Percentiles rank a stretch among this genome's conserved stretches.
Evolutionary conservation across 1,140 invertebrate genomes (phyloP).

Genomic region (Drosophila micromelanica): DNA sequence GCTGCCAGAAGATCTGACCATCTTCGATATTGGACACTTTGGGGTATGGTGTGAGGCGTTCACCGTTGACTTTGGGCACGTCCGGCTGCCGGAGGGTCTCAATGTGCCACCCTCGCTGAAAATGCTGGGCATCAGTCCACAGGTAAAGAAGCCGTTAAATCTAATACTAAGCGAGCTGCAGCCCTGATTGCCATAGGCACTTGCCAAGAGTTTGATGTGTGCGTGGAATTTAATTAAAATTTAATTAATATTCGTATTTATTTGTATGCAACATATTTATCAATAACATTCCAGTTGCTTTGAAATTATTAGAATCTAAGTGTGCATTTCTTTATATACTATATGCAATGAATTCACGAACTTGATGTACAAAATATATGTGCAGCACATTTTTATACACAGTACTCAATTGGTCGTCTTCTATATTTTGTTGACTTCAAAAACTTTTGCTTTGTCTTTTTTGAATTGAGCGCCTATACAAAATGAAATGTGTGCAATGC

Average conservation of each 20-base stretch:
- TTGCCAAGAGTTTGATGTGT: slow-evolving; percentile 37
- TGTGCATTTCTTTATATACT: slow-evolving; percentile 47
- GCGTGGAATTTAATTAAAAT: slow-evolving; percentile 40
- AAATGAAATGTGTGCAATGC: slow-evolving; percentile 75
- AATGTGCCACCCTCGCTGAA: slow-evolving; percentile 95
- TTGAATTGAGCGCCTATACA: slow-evolving; percentile 60
- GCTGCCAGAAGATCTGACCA: slow-evolving; percentile 91
- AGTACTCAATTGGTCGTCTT: slow-evolving; percentile 54
- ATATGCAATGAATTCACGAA: slow-evolving; percentile 36
- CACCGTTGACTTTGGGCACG: slow-evolving; percentile 95
- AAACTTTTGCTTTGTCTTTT: slow-evolving; percentile 64
- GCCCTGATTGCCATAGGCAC: slow-evolving; percentile 48
- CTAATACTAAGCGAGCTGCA: slow-evolving; percentile 76
- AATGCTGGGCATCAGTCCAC: slow-evolving; percentile 96
- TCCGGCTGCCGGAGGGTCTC: slow-evolving; percentile 89
- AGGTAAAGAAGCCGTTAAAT: slow-evolving; percentile 88
- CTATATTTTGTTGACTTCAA: slow-evolving; percentile 72
- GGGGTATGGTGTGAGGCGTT: slow-evolving; percentile 95
- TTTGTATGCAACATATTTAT: slow-evolving; percentile 64
- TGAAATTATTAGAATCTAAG: slow-evolving; percentile 72
- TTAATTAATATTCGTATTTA: slow-evolving; percentile 62
- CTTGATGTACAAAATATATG: slow-evolving; percentile 66
- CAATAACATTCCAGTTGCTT: slow-evolving; percentile 52
- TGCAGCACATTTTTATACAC: slow-evolving; percentile 70
- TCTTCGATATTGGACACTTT: slow-evolving; percentile 94